Evolutionary conservation across 2,888 invertebrate genomes (phyloP), one percentile per base, ranked within the genome.

Genomic region (Piscicola geometra): DNA sequence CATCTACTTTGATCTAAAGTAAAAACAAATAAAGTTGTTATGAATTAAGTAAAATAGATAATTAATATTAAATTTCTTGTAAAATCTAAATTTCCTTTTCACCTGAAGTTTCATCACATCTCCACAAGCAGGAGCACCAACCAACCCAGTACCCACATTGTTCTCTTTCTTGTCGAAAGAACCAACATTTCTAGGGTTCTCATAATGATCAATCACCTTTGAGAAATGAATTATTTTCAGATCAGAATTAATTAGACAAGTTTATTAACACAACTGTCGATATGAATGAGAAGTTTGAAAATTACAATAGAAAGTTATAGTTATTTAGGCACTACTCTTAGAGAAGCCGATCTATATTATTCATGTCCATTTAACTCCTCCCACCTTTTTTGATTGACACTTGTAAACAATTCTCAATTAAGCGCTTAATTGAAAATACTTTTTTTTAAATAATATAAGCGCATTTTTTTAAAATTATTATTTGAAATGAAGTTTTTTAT

Each of bases 81-180:
- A 28, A 33, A 32, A 1, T 50, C 12, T n/a, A 32, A 56, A 25
- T 56, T 25, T 56, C 18, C 25, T 71, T 56, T 30, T 56, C 80
- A 86, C 86, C 87, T 99, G 99, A 76, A 99, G 87, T 86, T 99
- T 99, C 99, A 99, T 99, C 33, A 99, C 99, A 87, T 99, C 99
- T 72, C 99, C 99, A 85, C 99, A 99, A 28, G 99, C 98, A 1
- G 99, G 99, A 2, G 99, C 99, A 32, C 99, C 99, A 18, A 99
- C 99, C 5, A 99, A 88, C 0, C 99, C 99, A 1, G 99, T 99
- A 0, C 99, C 99, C 41, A 99, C 97, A 81, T 88, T 91, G 78
- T 89, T 89, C 82, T 97, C 94, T 83, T 92, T 91, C 86, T 99
- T 99, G 85, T 99, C 94, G 81, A 99, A 83, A 0, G 97, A 93